A percentile compares a stretch with the other conserved stretches of the same genome.
These are phyloP conservation scores for Scolopax mira DNA, from an alignment of 2,113 vertebrate species.

Conservation along the genomic window DNA sequence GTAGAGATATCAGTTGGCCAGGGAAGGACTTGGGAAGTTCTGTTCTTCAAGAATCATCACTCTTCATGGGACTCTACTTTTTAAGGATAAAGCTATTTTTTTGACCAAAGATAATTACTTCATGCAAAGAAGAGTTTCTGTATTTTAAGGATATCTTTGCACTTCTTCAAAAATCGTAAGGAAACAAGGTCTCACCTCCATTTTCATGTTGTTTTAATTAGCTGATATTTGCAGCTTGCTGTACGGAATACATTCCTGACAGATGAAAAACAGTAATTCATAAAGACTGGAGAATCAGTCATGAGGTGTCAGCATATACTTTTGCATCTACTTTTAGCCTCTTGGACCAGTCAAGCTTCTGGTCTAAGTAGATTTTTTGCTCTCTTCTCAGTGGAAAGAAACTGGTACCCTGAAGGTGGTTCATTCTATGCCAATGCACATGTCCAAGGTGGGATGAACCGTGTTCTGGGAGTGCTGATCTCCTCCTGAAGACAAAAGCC, in stretches of 20 bases:
- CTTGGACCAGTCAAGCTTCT: background rate
- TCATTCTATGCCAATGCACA: fast-evolving
- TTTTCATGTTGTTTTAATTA: background rate
- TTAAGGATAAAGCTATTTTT: background rate
- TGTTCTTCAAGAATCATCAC: background rate
- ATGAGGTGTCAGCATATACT: background rate
- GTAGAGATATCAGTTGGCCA: background rate
- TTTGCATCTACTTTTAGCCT: background rate
- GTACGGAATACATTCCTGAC: background rate
- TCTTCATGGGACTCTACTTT: background rate
- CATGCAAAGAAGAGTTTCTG: background rate
- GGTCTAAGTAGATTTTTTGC: background rate
- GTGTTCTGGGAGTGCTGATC: fast-evolving
- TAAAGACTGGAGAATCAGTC: background rate
- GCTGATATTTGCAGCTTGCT: background rate
- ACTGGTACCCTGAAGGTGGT: background rate
- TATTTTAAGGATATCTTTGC: background rate
- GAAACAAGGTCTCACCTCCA: background rate
- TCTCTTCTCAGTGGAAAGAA: background rate
- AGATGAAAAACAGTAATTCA: background rate
- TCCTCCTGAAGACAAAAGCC: background rate
- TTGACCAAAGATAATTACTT: background rate
- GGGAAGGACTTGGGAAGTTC: background rate
- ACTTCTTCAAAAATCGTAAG: background rate
- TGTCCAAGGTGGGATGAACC: background rate